Evolutionary conservation across 2,797 vertebrate genomes (phyloP), one percentile per base, ranked within the genome.

Genomic region (Scolopax rusticola): DNA sequence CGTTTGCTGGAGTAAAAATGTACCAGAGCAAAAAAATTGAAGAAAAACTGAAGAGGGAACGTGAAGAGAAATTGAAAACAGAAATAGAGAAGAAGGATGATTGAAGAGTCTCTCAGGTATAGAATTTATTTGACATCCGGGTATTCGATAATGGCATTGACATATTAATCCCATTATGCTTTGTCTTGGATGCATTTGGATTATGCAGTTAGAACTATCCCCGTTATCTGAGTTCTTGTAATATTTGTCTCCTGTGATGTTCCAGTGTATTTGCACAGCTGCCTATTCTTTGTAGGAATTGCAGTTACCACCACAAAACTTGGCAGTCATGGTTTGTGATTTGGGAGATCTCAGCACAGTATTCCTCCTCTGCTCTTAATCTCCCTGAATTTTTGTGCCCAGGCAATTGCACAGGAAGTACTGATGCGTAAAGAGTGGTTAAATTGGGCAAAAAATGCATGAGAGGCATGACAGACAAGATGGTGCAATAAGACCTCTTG

Each of bases 1-100:
- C 95, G 0, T 99, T 99, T 48, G 99, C 99, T 15, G 99, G 98
- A 23, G 99, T 95, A 23, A 99, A 99, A 98, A 98, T 99, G 24
- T 99, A 99, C 97, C 99, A 99, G 94, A 98, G 97, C 61, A 99
- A 97, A 94, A 99, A 98, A 77, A 76, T 96, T 8, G 99, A 99
- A 27, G 97, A 97, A 27, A 98, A 97, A 9, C 57, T 98, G 77
- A 99, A 98, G 96, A 98, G 83, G 59, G 78, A 99, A 87, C 92
- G 95, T 76, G 98, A 97, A 9, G 97, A 87, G 57, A 98, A 76
- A 25, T 96, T 82, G 80, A 98, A 83, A 97, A 96, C 67, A 64
- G 98, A 15, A 91, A 96, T 36, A 3, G 98, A 98, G 96, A 98
- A 98, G 93, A 99, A 99, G 82, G 98, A 98, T 15, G 97, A 98